Percentiles rank a stretch among this genome's conserved stretches.
Evolutionary conservation across 2,113 vertebrate genomes (phyloP).

Genomic region (Ophthalmolycus amberensis): DNA sequence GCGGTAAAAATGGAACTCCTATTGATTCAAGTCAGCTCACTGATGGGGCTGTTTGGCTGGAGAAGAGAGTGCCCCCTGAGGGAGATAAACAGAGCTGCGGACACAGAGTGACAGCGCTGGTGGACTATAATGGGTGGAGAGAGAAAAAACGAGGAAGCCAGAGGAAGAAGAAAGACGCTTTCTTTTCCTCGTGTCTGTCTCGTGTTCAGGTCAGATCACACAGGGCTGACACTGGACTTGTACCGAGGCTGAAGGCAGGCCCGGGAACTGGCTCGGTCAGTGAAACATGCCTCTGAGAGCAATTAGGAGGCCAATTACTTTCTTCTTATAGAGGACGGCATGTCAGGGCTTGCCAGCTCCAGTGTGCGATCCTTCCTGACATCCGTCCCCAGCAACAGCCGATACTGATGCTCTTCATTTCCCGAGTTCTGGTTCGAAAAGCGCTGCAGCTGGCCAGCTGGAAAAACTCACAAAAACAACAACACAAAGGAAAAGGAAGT

Average conservation of each 20-base stretch:
- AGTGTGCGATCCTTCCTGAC: slow-evolving; percentile 48
- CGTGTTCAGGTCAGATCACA: slow-evolving; percentile 47
- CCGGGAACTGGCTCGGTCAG: slow-evolving; percentile 12
- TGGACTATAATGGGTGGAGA: slow-evolving; percentile 25
- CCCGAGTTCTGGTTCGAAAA: slow-evolving; percentile 2
- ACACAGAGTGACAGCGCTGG: not conserved
- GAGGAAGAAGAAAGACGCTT: not conserved
- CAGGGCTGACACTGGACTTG: slow-evolving; percentile 46
- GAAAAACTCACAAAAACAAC: slow-evolving; percentile 23
- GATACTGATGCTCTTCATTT: slow-evolving; percentile 38
- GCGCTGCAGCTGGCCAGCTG: slow-evolving; percentile 28
- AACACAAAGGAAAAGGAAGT: slow-evolving; percentile 23
- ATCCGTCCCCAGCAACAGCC: slow-evolving; percentile 46
- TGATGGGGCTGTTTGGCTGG: slow-evolving; percentile 36
- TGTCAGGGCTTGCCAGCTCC: slow-evolving; percentile 55
- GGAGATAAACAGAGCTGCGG: slow-evolving; percentile 45
- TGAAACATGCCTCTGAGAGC: slow-evolving; percentile 62
- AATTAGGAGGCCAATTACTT: slow-evolving; percentile 75
- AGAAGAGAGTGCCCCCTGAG: slow-evolving; percentile 50
- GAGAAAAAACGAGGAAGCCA: slow-evolving; percentile 2
- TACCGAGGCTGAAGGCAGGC: slow-evolving; percentile 38
- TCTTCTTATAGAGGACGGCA: slow-evolving; percentile 48
- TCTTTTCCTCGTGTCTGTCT: slow-evolving; percentile 11
- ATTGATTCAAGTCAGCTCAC: slow-evolving; percentile 58
- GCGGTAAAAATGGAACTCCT: slow-evolving; percentile 56